A percentile compares a stretch with the other conserved stretches of the same genome.
phyloP scores from a whole-genome alignment of 2,888 invertebrate genomes.

The Calephelis perditalis region DNA sequence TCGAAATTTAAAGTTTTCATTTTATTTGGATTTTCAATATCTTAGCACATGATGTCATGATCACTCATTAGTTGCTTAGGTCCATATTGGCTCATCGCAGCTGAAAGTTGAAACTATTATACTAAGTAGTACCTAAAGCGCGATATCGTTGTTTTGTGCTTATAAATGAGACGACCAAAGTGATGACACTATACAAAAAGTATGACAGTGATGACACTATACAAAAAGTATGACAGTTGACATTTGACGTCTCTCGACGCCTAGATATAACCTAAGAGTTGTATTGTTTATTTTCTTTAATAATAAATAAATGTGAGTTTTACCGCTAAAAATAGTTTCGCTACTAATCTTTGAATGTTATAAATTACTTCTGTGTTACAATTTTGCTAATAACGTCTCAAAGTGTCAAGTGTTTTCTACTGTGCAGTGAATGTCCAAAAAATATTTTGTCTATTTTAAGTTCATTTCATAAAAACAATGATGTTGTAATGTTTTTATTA shows the following conservation, averaged over 20 bases:
- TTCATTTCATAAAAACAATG: neutral
- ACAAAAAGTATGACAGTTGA: conserved; percentile 1
- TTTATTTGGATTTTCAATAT: no score
- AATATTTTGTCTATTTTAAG: neutral
- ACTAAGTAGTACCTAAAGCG: no score
- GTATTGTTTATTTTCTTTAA: conserved; percentile 28
- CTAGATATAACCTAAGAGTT: conserved; percentile 31
- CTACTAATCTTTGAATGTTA: no score
- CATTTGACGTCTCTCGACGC: conserved; percentile 42
- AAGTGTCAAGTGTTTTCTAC: neutral
- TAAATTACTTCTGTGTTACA: neutral
- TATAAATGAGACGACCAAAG: no score
- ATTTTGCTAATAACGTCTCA: neutral
- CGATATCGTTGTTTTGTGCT: no score
- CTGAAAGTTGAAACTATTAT: no score
- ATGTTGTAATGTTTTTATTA: neutral
- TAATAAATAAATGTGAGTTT: neutral
- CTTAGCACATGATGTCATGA: no score
- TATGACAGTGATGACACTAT: neutral
- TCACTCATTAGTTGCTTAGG: no score
- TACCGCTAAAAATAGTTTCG: neutral
- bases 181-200: neutral
- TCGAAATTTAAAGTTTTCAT: no score
- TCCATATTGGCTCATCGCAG: no score
- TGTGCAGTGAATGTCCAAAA: neutral